Base-by-base conservation (phyloP, 2,888 invertebrate species). In the Synergus itoensis region DNA sequence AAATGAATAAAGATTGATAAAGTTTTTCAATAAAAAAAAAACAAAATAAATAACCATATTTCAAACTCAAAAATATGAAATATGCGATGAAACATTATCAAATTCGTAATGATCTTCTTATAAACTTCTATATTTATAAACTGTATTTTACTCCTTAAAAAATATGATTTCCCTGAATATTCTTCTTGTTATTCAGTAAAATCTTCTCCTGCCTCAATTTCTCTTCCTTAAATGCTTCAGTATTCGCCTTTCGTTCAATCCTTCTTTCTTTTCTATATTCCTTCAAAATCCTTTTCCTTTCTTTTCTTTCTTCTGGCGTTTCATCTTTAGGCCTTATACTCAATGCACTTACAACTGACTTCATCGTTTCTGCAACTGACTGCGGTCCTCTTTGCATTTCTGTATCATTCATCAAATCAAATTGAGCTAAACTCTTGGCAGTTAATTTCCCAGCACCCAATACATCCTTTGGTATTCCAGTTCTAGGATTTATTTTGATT, bases 211-310 rank as follows among this genome's bases (percentile, higher is more conserved):
- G 96, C 4, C 95, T 93, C 88, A 96, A 96, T 92, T 96, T 96
- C 89, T 98, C 97, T 86, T 97, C 96, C 89, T 96, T 97, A 90
- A 98, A 98, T 0, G 97, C 97, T 53, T 95, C 93, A 14, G 94
- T 94, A 89, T 98, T 98, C 0, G 95, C 95, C 90, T 98, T 98
- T 92, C 95, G 96, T 90, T 98, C 98, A 77, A 95, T 89, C 89
- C 97, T 94, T 83, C 98, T 94, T 88, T 97, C 97, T 92, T 93
- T 94, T 87, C 96, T 94, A 88, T 96, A 97, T 85, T 96, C 96
- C 90, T 95, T 97, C 0, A 98, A 93, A 4, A 95, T 93, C 62
- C 95, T 94, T 91, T 98, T 98, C 3, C 98, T 93, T 87, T 95
- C 95, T 85, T 94, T 95, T 87, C 95, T 95, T 85, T 98, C 96